Base-by-base conservation (phyloP, 2,888 invertebrate species). In the Pseudanteris insignis region DNA sequence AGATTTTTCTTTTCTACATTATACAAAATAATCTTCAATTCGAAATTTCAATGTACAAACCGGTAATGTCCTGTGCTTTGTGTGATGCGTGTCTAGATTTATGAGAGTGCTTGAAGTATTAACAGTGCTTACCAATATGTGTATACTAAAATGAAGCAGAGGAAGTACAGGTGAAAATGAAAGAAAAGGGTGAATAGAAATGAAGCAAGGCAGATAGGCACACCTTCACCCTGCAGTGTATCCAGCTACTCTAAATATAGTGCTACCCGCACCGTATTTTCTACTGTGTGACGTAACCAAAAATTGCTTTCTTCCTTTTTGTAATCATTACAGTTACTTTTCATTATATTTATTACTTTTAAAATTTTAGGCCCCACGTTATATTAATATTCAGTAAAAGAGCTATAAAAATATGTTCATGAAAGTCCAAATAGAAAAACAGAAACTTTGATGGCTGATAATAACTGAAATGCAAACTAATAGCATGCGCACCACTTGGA, bases 241-340 rank as follows among this genome's bases (percentile, higher is more conserved):
- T 29, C 55, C 38, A 47, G 55, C 59, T 60, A 60, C 32, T 43
- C 60, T 60, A 60, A 32, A 43, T 53, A 36, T 38, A 21, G 60
- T 60, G 53, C 48, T 53, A 32, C 30, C 37, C 40, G 28, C 40
- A 51, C 29, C 36, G 18, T 55, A 47, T 12, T 9, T 47, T 48
- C 15, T 9, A 48, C 26, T 43, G 12, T 40, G 51, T 60, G 53
- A 60, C 60, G 60, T 48, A 60, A 60, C 60, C 60, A 60, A 47
- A 32, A 33, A 36, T 46, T 21, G 1, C 21, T 13, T 33, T 29
- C n/a, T n/a, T n/a, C n/a, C n/a, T n/a, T n/a, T n/a, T n/a, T n/a
- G n/a, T n/a, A n/a, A n/a, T n/a, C n/a, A n/a, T n/a, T n/a, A n/a
- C n/a, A n/a, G n/a, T n/a, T n/a, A n/a, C n/a, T n/a, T n/a, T n/a